Percentiles rank a stretch among this genome's conserved stretches.
Conservation (phyloP, 2,113 vertebrate species). For the Rhea americana region DNA sequence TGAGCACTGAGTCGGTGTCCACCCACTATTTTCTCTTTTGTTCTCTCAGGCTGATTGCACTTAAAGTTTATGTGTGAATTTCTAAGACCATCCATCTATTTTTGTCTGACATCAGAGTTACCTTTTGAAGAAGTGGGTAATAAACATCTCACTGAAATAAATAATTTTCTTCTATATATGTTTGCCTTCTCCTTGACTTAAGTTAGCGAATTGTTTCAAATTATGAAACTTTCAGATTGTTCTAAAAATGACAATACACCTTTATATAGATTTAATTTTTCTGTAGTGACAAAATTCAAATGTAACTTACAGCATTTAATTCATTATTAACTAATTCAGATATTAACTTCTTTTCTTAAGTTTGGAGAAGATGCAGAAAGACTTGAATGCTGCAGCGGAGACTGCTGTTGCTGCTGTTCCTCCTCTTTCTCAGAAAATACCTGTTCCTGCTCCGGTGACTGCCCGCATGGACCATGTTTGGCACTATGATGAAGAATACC, state of each 20-base stretch:
- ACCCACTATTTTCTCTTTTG: not conserved
- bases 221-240: not conserved
- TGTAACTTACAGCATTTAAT: not conserved
- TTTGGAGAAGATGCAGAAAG: constrained; percentile 82
- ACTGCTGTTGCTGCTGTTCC: constrained; percentile 63
- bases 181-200: not conserved
- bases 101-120: not conserved
- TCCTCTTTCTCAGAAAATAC: constrained; percentile 74
- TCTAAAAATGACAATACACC: not conserved
- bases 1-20: not conserved
- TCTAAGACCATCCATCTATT: not conserved
- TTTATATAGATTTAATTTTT: not conserved
- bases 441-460: constrained; percentile 53
- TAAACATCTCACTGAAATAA: not conserved
- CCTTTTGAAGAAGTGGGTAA: not conserved
- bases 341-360: constrained; percentile 74
- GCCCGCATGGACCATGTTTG: constrained; percentile 83
- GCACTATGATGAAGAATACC: constrained; percentile 93
- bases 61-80: not conserved
- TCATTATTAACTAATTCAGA: constrained; percentile 15
- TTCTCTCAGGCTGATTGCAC: not conserved
- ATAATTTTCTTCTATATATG: not conserved
- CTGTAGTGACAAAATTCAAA: not conserved
- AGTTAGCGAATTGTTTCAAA: not conserved
- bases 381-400: constrained; percentile 71